These are phyloP conservation scores for Pelmatolapia mariae DNA, from an alignment of 2,113 vertebrate species.

Conservation along the genomic window DNA sequence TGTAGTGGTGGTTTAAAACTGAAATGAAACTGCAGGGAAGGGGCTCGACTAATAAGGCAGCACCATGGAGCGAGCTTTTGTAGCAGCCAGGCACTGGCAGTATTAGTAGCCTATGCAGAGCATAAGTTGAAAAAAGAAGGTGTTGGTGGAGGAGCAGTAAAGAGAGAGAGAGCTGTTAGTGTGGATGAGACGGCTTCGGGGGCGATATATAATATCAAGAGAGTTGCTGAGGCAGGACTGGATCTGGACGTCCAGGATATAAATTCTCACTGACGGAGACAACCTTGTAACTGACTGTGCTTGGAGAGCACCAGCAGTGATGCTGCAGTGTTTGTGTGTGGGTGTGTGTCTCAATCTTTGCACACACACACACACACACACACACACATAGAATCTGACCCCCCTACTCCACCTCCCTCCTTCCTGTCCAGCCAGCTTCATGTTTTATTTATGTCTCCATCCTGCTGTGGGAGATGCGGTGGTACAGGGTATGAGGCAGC, in stretches of 20 bases:
- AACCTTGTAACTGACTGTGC: conserved; percentile 27
- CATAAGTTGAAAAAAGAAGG: neutral
- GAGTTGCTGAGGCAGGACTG: conserved; percentile 45
- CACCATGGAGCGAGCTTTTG: neutral
- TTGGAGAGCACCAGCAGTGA: neutral
- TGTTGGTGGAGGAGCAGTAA: conserved; percentile 6
- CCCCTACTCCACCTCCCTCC: neutral
- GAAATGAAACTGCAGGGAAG: neutral
- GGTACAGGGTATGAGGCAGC: neutral
- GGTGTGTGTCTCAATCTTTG: conserved; percentile 23
- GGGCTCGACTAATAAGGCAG: neutral
- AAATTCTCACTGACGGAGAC: conserved; percentile 37
- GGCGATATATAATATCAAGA: conserved; percentile 22
- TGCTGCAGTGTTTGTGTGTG: neutral
- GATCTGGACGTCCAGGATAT: conserved; percentile 17
- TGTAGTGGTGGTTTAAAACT: neutral
- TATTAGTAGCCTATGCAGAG: neutral
- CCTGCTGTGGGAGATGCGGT: conserved; percentile 27
- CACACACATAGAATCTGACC: neutral
- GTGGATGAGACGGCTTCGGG: neutral
- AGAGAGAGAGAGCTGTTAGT: neutral
- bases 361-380: neutral
- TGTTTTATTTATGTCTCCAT: conserved; percentile 63
- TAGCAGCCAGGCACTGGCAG: neutral
- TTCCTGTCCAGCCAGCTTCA: conserved; percentile 46